Evolutionary conservation across 2,113 vertebrate species (phyloP).

Genomic region (Columba janthina): DNA sequence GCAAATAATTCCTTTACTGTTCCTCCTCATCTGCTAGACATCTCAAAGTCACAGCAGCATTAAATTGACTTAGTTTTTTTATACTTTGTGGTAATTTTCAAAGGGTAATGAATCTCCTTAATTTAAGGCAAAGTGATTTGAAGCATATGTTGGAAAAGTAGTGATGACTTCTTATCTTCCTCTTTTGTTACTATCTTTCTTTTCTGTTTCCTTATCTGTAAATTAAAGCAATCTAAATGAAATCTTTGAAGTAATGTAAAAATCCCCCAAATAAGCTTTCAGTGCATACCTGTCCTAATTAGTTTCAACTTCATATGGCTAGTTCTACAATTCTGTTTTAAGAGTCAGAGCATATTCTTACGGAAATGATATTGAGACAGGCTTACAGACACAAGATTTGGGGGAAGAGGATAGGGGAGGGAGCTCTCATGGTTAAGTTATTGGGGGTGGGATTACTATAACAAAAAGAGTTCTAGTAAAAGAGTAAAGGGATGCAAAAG

Average conservation of each 20-base stretch:
- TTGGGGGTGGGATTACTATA: not conserved
- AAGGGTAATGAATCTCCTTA: not conserved
- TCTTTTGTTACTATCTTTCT: not conserved
- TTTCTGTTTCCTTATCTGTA: not conserved
- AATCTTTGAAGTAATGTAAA: not conserved
- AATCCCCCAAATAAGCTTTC: not conserved
- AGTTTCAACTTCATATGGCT: not conserved
- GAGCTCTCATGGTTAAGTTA: not conserved
- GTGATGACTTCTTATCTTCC: not conserved
- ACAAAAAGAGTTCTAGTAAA: not conserved
- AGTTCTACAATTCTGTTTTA: not conserved
- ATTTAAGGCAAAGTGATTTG: not conserved
- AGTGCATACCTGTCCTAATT: not conserved
- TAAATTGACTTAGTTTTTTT: slow-evolving; percentile 12
- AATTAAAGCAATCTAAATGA: not conserved
- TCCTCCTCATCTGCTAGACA: not conserved
- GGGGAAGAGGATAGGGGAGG: not conserved
- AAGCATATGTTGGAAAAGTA: not conserved
- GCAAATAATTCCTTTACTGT: not conserved
- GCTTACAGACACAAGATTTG: not conserved
- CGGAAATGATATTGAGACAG: not conserved
- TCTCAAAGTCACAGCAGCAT: slow-evolving; percentile 7
- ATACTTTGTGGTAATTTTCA: not conserved
- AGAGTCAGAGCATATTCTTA: not conserved
- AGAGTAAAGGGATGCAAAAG: not conserved